Base-by-base conservation (phyloP, 1,140 invertebrate genomes). In the Anoplolepis gracilipes region DNA sequence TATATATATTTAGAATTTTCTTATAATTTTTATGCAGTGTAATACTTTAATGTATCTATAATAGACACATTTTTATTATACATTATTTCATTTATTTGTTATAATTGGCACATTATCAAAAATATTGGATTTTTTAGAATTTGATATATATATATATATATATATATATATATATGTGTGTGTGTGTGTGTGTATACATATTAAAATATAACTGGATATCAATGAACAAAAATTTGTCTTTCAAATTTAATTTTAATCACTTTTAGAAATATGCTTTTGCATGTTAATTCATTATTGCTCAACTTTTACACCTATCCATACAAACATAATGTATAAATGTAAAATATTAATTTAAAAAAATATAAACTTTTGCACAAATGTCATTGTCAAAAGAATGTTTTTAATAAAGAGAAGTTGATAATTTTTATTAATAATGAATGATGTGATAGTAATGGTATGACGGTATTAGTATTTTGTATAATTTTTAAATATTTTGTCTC, bases 21-120 rank as follows among this genome's bases (percentile, higher is more conserved):
- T 49, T 76, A 64, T 11, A 65, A 42, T 62, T 62, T 19, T 19
- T 19, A 49, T 73, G 22, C 22, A 53, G 13, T 75, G 49, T 22
- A 46, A 11, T 49, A 36, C 11, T 78, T 57, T 39, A 8, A 11
- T 11, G 19, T 30, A 81, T 2, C 3, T 42, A 61, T 8, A 57
- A 7, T 33, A 70, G n/a, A 79, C 19, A 33, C 0, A 55, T 69
- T 70, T 69, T 57, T 57, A 39, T 79, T 39, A 78, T 62, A 16
- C 19, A 86, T 53, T 55, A 62, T 36, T 16, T 70, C 62, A 2
- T 22, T 76, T 67, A 46, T 73, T 61, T 30, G 8, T 86, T n/a
- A n/a, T 86, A 73, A 53, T 87, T 87, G 85, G 78, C 87, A 87
- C 85, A 77, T 84, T 55, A 42, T 87, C n/a, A 10, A 84, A 39